Evolutionary conservation across 2,797 vertebrate species (phyloP).

Genomic region (Euphonia xanthogaster): DNA sequence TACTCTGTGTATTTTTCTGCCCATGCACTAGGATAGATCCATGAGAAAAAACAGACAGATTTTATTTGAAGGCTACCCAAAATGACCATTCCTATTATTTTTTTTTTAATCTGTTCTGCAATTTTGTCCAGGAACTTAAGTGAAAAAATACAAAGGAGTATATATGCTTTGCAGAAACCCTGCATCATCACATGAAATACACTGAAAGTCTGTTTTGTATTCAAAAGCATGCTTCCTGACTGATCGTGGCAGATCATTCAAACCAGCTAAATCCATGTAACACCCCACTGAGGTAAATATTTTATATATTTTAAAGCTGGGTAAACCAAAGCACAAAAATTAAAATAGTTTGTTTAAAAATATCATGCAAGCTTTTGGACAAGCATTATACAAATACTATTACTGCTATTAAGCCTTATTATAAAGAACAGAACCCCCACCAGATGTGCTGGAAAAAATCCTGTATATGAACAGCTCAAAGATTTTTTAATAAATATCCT

Average conservation of each 20-base stretch:
- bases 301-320: conserved; percentile 28
- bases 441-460: not conserved
- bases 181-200: not conserved
- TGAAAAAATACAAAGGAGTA: not conserved
- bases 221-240: not conserved
- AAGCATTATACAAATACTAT: not conserved
- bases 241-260: conserved; percentile 14
- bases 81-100: not conserved
- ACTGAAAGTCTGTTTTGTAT: not conserved
- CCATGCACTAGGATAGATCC: not conserved
- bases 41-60: not conserved
- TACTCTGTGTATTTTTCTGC: conserved; percentile 23
- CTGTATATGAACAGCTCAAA: not conserved
- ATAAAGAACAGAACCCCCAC: not conserved
- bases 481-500: not conserved
- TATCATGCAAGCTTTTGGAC: not conserved
- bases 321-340: not conserved
- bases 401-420: not conserved
- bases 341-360: not conserved
- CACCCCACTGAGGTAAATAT: not conserved
- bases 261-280: not conserved
- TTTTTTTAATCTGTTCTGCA: not conserved
- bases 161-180: not conserved
- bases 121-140: not conserved
- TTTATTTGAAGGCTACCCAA: not conserved